These are phyloP conservation scores for Aptenodytes patagonicus DNA, from an alignment of 2,113 vertebrate species.

Conservation along the genomic window DNA sequence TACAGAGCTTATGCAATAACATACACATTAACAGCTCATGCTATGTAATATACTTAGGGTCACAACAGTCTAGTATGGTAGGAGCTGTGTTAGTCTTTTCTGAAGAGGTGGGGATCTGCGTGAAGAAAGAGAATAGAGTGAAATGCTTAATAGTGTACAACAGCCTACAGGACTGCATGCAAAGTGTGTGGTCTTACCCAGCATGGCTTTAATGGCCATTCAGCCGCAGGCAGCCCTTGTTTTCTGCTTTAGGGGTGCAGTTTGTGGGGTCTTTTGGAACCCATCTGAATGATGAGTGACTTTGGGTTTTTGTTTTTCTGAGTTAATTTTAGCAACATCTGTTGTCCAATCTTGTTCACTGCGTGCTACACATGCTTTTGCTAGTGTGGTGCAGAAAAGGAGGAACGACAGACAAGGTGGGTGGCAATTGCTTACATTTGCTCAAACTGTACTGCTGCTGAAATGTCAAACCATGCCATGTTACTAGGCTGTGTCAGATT, in stretches of 20 bases:
- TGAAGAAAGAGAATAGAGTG: background rate
- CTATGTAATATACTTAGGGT: background rate
- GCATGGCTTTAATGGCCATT: background rate
- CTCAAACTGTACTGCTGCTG: background rate
- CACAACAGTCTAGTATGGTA: background rate
- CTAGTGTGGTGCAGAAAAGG: background rate
- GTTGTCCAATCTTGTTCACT: background rate
- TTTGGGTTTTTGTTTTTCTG: background rate
- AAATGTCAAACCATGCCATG: background rate
- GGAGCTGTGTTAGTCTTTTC: background rate
- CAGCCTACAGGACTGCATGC: background rate
- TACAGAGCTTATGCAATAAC: background rate
- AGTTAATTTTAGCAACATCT: slow-evolving; percentile 34
- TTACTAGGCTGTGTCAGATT: background rate
- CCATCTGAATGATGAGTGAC: background rate
- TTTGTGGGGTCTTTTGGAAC: slow-evolving; percentile 6
- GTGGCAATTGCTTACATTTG: slow-evolving; percentile 28
- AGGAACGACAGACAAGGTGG: slow-evolving; percentile 29
- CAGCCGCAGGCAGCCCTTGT: background rate
- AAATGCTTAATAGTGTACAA: background rate
- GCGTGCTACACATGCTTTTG: background rate
- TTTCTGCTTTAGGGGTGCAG: background rate
- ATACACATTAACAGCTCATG: background rate
- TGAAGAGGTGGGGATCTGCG: background rate
- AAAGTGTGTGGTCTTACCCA: slow-evolving; percentile 31